Evolutionary conservation across 2,888 invertebrate species (phyloP).

Genomic region (Stenolophus ochropezus): DNA sequence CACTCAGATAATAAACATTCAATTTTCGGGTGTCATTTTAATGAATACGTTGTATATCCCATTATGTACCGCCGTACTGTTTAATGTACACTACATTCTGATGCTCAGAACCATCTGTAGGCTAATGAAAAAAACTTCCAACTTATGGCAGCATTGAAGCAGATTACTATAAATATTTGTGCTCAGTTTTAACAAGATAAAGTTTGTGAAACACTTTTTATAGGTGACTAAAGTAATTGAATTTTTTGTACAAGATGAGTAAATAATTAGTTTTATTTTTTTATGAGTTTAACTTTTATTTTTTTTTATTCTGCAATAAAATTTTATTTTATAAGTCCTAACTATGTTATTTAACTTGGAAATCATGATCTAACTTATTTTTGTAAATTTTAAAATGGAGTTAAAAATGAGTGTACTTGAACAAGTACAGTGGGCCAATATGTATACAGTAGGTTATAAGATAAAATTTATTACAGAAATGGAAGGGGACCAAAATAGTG

Average conservation of each 20-base stretch:
- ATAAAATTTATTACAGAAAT: slow-evolving; percentile 6
- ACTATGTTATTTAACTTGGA: not conserved
- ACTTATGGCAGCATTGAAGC: not conserved
- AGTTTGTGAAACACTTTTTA: too few species aligned
- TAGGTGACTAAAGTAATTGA: too few species aligned
- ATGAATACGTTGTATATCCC: too few species aligned
- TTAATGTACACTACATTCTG: not conserved
- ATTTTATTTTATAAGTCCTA: not conserved
- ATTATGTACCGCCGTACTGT: not conserved
- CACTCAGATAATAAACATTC: too few species aligned
- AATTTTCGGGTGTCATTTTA: too few species aligned
- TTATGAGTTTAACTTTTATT: not conserved
- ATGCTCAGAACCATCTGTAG: not conserved
- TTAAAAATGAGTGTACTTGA: not conserved
- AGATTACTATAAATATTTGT: not conserved
- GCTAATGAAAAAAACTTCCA: not conserved
- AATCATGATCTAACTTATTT: not conserved
- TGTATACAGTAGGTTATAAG: not conserved
- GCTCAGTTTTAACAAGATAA: not conserved
- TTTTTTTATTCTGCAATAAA: not conserved
- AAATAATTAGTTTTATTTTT: too few species aligned
- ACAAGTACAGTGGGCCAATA: not conserved
- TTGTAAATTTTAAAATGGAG: not conserved
- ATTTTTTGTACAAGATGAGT: too few species aligned
- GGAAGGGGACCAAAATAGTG: not conserved